These are phyloP conservation scores for Philotrypesis tridentata DNA, from an alignment of 1,140 invertebrate genomes.

Conservation along the genomic window DNA sequence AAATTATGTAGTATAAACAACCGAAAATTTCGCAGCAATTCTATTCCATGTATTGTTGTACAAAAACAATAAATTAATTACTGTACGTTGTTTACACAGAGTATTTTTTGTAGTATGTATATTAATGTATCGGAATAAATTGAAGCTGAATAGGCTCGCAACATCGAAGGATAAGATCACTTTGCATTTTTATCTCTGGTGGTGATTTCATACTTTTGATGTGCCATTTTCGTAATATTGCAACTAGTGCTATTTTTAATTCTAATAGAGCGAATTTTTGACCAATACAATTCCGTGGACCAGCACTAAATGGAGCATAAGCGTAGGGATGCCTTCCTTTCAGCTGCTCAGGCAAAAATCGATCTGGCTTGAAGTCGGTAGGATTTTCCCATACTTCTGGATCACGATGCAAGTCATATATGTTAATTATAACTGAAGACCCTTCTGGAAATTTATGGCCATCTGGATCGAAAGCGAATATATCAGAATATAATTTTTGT, in stretches of 20 bases:
- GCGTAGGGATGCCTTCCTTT: slow-evolving; percentile 68
- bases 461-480: slow-evolving; percentile 44
- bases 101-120: too few relatives aligned
- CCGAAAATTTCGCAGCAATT: too few relatives aligned
- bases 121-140: not conserved
- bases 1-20: too few relatives aligned
- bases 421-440: slow-evolving; percentile 63
- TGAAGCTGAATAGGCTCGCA: slow-evolving; percentile 18
- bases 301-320: slow-evolving; percentile 77
- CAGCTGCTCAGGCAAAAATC: slow-evolving; percentile 74
- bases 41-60: too few relatives aligned
- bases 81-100: too few relatives aligned
- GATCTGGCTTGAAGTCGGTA: slow-evolving; percentile 77
- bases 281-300: slow-evolving; percentile 77
- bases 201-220: slow-evolving; percentile 67
- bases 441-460: slow-evolving; percentile 63
- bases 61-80: too few relatives aligned
- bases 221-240: slow-evolving; percentile 75
- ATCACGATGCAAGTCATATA: slow-evolving; percentile 77
- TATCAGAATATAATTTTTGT: not conserved
- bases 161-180: slow-evolving; percentile 59
- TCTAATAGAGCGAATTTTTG: slow-evolving; percentile 76
- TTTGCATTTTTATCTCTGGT: slow-evolving; percentile 56
- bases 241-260: slow-evolving; percentile 71
- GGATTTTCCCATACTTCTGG: slow-evolving; percentile 76